Evolutionary conservation across 1,140 invertebrate species (phyloP).

Genomic region (Sycophila sp.): DNA sequence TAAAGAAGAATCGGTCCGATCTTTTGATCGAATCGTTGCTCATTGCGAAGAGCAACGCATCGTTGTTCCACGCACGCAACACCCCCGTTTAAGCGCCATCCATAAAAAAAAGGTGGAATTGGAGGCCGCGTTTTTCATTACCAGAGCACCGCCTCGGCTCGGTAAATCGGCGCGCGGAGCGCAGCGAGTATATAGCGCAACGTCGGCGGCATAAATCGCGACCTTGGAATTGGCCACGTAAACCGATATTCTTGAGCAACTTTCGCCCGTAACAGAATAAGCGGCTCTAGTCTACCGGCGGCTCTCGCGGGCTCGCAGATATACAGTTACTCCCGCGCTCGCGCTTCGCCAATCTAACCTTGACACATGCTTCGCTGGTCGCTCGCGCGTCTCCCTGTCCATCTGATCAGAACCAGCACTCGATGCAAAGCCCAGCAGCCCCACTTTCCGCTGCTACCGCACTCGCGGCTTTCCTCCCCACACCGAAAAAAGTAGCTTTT

Average conservation of each 20-base stretch:
- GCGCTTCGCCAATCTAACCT: neutral
- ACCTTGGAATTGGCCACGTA: constrained; percentile 44
- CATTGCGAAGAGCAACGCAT: too few relatives aligned
- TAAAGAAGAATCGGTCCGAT: too few relatives aligned
- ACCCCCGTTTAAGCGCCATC: too few relatives aligned
- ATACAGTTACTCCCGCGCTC: constrained; percentile 30
- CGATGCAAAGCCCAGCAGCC: neutral
- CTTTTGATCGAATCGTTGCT: too few relatives aligned
- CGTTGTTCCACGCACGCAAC: too few relatives aligned
- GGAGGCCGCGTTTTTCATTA: too few relatives aligned
- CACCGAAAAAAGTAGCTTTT: too few relatives aligned
- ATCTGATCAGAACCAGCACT: neutral
- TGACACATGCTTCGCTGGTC: constrained; percentile 1
- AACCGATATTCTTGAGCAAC: constrained; percentile 36
- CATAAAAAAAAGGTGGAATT: too few relatives aligned
- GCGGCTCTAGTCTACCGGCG: neutral
- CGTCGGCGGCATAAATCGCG: constrained; percentile 33
- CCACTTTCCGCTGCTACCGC: neutral
- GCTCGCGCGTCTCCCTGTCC: neutral
- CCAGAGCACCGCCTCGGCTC: too few relatives aligned
- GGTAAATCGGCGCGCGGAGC: too few relatives aligned
- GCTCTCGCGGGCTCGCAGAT: neutral
- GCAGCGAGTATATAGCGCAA: neutral
- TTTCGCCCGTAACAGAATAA: constrained; percentile 40
- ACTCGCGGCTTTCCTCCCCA: too few relatives aligned